These are phyloP conservation scores for Embiotoca jacksoni DNA, from an alignment of 2,113 vertebrate genomes.

Conservation along the genomic window DNA sequence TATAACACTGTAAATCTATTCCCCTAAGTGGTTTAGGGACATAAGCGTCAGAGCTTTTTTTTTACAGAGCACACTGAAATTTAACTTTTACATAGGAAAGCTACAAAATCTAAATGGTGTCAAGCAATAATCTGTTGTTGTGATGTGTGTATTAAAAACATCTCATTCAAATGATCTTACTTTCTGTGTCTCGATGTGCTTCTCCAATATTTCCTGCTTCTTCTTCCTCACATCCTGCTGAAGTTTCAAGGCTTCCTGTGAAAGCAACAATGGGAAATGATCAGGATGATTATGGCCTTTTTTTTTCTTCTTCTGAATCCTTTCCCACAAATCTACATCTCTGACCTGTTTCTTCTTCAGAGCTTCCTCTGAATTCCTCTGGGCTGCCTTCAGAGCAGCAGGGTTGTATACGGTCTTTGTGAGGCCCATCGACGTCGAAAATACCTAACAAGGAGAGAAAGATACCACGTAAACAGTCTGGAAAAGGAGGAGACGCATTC, in stretches of 20 bases:
- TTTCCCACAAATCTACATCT: neutral
- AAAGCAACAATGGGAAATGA: constrained; percentile 28
- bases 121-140: too few relatives aligned
- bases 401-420: constrained; percentile 99
- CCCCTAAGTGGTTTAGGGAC: too few relatives aligned
- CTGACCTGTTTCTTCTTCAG: constrained; percentile 96
- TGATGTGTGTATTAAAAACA: too few relatives aligned
- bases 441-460: constrained; percentile 83
- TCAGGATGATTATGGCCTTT: neutral
- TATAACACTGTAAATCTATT: too few relatives aligned
- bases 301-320: neutral
- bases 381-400: constrained; percentile 92
- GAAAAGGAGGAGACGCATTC: neutral
- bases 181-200: constrained; percentile 99
- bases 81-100: too few relatives aligned
- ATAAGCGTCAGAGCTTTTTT: too few relatives aligned
- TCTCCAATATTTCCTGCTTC: constrained; percentile 98
- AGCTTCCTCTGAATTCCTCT: constrained; percentile 91
- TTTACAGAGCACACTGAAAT: too few relatives aligned
- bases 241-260: constrained; percentile 92
- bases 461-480: neutral
- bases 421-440: constrained; percentile 94
- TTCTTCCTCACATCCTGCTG: constrained; percentile 97
- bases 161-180: constrained; percentile 69
- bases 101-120: too few relatives aligned